Evolutionary conservation across 2,797 vertebrate genomes (phyloP), one percentile per base, ranked within the genome.

Genomic region (Poecilia gillii): DNA sequence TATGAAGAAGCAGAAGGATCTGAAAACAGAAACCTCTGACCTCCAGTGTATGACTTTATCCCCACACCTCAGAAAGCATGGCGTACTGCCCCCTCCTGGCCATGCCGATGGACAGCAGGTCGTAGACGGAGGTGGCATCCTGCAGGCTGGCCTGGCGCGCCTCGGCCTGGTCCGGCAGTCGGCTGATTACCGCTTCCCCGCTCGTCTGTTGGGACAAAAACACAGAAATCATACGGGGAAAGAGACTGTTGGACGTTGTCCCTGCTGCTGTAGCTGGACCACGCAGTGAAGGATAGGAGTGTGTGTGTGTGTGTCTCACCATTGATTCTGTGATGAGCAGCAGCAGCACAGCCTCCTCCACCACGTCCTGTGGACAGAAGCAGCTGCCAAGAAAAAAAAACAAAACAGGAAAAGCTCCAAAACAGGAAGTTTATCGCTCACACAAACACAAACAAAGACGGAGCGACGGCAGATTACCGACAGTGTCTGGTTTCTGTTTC

Each of bases 271-370:
- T 39, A 6, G 16, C 59, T 18, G 59, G 59, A 31, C 59, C 14
- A 31, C 7, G 14, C 20, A 28, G 75, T 46, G 39, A 39, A 20
- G 73, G 64, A 45, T 11, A 72, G 43, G 51, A 75, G 76, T 76
- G 73, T 71, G 51, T 77, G 75, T 75, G 57, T 74, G 74, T 75
- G 64, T 47, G 68, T 87, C 98, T 99, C 96, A 99, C 98, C 98
- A 99, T 99, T 77, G 98, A 98, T 90, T 99, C 98, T 33, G 97
- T 97, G 96, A 99, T 97, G 88, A 99, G 95, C 59, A 99, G 96
- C 84, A 99, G 96, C 84, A 99, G 94, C 59, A 99, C 96, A 68
- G 98, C 98, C 90, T 99, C 98, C 94, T 99, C 98, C 62, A 99
- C 96, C 89, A 98, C 99, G 95, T 99, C 98, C 91, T 97, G 97